Conservation (phyloP, 2,888 invertebrate species). For the Mellilla xanthometata region DNA sequence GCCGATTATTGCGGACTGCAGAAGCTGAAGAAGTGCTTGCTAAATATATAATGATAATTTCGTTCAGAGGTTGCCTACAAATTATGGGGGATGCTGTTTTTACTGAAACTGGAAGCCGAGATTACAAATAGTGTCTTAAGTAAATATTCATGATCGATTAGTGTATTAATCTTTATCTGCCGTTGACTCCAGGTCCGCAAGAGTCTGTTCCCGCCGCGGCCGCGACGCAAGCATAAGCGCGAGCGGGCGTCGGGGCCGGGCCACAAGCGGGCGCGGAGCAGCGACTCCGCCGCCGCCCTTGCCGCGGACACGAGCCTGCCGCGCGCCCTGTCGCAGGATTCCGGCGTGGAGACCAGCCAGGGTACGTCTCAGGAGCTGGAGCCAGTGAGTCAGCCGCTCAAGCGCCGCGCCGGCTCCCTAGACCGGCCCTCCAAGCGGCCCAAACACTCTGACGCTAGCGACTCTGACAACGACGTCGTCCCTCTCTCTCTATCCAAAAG, state of each 20-base stretch:
- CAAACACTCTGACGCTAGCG: constrained; percentile 49
- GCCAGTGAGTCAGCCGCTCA: constrained; percentile 11
- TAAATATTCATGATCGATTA: too few species aligned
- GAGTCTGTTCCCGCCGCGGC: constrained; percentile 86
- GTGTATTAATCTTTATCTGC: background rate
- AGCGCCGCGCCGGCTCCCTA: constrained; percentile 26
- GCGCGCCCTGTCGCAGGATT: constrained; percentile 56
- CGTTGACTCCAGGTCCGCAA: constrained; percentile 84
- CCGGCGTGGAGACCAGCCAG: constrained; percentile 61
- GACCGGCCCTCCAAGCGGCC: constrained; percentile 44
- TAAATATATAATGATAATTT: too few species aligned
- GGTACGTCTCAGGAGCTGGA: constrained; percentile 16
- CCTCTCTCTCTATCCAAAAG: constrained; percentile 61
- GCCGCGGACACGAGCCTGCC: constrained; percentile 22
- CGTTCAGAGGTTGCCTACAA: too few species aligned
- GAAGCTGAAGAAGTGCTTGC: too few species aligned
- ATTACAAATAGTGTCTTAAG: too few species aligned
- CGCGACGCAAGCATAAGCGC: constrained; percentile 68
- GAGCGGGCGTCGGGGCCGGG: constrained; percentile 82
- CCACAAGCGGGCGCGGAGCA: constrained; percentile 48
- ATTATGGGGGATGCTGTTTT: too few species aligned
- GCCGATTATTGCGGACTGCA: too few species aligned
- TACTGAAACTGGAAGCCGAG: too few species aligned
- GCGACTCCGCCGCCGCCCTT: constrained; percentile 29
- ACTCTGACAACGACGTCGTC: constrained; percentile 46